Evolutionary conservation across 2,797 vertebrate genomes (phyloP).

Genomic region (Poecilia picta): DNA sequence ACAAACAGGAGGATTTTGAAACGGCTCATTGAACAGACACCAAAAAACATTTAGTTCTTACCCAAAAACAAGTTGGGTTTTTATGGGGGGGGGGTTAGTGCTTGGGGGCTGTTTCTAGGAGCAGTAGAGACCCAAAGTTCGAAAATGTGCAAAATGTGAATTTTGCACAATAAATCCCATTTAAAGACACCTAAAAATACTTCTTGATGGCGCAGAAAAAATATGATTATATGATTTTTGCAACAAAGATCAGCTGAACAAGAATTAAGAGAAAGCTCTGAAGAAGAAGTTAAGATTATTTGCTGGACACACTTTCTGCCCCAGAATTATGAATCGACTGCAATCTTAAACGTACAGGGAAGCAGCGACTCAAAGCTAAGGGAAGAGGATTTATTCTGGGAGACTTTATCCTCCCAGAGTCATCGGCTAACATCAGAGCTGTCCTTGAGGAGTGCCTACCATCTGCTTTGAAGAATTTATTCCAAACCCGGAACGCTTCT

Average conservation of each 20-base stretch:
- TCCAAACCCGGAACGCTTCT: conserved; percentile 45
- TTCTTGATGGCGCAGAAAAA: not conserved
- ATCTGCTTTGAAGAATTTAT: conserved; percentile 40
- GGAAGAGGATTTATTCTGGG: not conserved
- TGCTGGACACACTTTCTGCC: not conserved
- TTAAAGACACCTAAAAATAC: not conserved
- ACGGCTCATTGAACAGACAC: too few relatives aligned
- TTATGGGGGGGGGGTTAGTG: too few relatives aligned
- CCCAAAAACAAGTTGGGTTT: too few relatives aligned
- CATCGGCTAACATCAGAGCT: conserved; percentile 33
- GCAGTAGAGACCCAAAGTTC: too few relatives aligned
- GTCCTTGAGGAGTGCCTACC: conserved; percentile 48
- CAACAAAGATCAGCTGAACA: not conserved
- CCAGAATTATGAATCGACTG: not conserved
- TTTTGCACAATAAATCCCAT: too few relatives aligned
- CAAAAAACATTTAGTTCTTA: too few relatives aligned
- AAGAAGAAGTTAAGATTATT: not conserved
- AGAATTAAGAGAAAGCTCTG: not conserved
- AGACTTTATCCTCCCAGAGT: conserved; percentile 2
- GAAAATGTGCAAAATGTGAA: too few relatives aligned
- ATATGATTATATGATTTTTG: not conserved
- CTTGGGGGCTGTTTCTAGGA: too few relatives aligned
- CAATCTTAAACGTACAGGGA: not conserved
- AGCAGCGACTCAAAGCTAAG: not conserved
- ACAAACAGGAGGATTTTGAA: too few relatives aligned